Conservation (phyloP, 2,888 invertebrate species). For the Conchocele bisecta region DNA sequence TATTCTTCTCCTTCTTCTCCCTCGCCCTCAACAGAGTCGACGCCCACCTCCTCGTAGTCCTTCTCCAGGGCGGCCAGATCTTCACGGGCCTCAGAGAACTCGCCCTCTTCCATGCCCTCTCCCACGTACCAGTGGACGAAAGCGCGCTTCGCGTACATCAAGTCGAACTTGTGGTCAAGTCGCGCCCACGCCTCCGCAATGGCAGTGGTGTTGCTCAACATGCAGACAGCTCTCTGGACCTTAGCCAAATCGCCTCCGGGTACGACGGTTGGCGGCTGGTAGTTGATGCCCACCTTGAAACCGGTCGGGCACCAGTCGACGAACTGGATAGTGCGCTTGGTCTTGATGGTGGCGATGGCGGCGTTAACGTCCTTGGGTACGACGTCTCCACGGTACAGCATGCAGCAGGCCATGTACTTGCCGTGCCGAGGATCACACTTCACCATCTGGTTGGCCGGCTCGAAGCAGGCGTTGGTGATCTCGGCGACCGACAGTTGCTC, state of each 20-base stretch:
- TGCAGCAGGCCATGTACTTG: constrained; percentile 82
- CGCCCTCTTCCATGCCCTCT: constrained; percentile 68
- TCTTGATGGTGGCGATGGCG: constrained; percentile 58
- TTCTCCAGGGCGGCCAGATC: constrained; percentile 71
- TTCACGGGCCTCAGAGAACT: constrained; percentile 66
- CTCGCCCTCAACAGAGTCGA: constrained; percentile 4
- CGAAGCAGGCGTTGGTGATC: constrained; percentile 77
- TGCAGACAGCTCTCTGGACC: constrained; percentile 82
- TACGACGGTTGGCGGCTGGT: constrained; percentile 89
- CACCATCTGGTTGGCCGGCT: constrained; percentile 80
- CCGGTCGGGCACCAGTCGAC: constrained; percentile 79
- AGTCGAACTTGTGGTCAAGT: constrained; percentile 37
- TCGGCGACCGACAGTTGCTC: constrained; percentile 75
- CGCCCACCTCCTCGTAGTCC: constrained; percentile 39
- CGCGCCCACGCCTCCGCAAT: constrained; percentile 35
- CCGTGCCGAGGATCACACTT: constrained; percentile 82
- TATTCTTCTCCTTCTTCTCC: too few species aligned
- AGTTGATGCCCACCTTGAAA: constrained; percentile 90
- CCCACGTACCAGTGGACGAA: constrained; percentile 92
- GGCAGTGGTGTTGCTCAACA: constrained; percentile 8
- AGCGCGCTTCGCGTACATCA: too few species aligned
- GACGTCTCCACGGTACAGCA: constrained; percentile 74
- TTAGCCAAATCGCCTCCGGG: constrained; percentile 92
- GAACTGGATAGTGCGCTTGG: constrained; percentile 74
- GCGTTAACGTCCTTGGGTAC: constrained; percentile 77